Evolutionary conservation across 2,888 invertebrate species (phyloP).

Genomic region (Phoenoteleia sp.): DNA sequence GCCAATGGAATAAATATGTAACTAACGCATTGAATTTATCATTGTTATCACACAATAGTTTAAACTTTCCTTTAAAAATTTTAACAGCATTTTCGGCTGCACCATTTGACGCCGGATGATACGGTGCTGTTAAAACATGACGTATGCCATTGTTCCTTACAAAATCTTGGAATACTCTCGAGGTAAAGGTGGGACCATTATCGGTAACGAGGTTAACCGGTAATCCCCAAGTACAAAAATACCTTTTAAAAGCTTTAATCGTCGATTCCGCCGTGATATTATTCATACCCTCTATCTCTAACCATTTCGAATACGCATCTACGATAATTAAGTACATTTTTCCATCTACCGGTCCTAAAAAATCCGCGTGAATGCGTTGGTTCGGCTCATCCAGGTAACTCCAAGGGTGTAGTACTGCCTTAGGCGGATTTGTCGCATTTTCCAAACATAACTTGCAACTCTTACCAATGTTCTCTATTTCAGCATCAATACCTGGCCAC

Average conservation of each 20-base stretch:
- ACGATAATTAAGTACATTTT: conserved; percentile 73
- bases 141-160: too few relatives aligned
- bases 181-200: conserved; percentile 70
- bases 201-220: conserved; percentile 71
- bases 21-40: conserved; percentile 43
- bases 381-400: conserved; percentile 46
- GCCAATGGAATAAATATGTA: conserved; percentile 61
- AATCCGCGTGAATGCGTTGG: conserved; percentile 69
- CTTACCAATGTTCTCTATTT: conserved; percentile 76
- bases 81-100: conserved; percentile 64
- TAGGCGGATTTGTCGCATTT: conserved; percentile 8
- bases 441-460: conserved; percentile 10
- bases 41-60: conserved; percentile 32
- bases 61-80: conserved; percentile 67
- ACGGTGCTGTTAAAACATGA: too few relatives aligned
- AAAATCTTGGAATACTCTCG: too few relatives aligned
- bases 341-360: conserved; percentile 63
- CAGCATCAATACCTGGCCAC: conserved; percentile 70
- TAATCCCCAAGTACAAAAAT: conserved; percentile 69
- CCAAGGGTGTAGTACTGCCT: background rate
- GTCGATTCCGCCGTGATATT: conserved; percentile 17
- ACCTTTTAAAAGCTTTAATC: conserved; percentile 52
- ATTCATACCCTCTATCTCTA: conserved; percentile 51
- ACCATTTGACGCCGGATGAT: conserved; percentile 63
- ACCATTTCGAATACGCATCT: conserved; percentile 73